Conservation (phyloP, 1,140 invertebrate genomes). For the Vollenhovia emeryi region DNA sequence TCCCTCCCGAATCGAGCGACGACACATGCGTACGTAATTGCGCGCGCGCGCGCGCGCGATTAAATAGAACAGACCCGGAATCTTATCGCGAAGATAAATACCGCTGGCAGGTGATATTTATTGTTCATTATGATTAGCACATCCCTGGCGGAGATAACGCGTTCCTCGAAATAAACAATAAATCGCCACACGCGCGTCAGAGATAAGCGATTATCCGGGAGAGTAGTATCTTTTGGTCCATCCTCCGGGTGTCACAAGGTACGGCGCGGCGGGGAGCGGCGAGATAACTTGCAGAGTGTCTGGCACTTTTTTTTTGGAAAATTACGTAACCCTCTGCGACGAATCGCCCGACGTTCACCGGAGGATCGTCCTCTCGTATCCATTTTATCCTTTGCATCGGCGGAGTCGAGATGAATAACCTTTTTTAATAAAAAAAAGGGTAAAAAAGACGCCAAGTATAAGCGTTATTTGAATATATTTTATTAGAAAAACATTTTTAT, state of each 20-base stretch:
- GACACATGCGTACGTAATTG: not conserved
- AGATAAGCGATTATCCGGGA: slow-evolving; percentile 33
- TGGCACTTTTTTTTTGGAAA: too few relatives aligned
- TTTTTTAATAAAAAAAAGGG: too few relatives aligned
- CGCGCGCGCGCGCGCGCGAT: too few relatives aligned
- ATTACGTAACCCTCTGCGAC: not conserved
- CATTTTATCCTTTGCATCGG: not conserved
- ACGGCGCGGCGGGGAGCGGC: not conserved
- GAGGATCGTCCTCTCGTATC: not conserved
- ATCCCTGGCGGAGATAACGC: not conserved
- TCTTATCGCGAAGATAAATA: slow-evolving; percentile 4
- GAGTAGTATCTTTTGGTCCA: not conserved
- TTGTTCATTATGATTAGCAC: not conserved
- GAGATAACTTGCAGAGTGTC: not conserved
- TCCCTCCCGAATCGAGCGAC: not conserved
- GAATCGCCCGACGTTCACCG: not conserved
- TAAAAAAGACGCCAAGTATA: too few relatives aligned
- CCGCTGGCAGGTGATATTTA: slow-evolving; percentile 5
- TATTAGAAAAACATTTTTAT: too few relatives aligned
- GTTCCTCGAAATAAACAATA: slow-evolving; percentile 19
- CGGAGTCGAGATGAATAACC: too few relatives aligned
- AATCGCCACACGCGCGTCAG: slow-evolving; percentile 17
- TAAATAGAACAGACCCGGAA: not conserved
- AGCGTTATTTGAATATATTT: too few relatives aligned
- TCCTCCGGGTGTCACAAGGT: not conserved